These are phyloP conservation scores for Haemorhous mexicanus DNA, from an alignment of 2,113 vertebrate genomes.

Conservation along the genomic window DNA sequence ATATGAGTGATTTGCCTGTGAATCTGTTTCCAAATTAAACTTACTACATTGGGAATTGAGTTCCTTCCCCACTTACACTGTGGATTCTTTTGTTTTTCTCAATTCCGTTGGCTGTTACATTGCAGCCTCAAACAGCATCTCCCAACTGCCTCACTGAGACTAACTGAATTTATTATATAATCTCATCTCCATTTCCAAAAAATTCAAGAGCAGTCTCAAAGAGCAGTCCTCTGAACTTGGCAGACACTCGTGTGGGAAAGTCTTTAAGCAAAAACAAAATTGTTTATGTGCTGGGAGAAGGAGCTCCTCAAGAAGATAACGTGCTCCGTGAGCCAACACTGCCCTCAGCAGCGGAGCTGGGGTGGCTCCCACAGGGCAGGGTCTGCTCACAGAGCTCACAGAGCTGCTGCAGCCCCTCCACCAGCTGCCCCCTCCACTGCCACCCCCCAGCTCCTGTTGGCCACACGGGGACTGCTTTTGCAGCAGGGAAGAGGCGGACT, in stretches of 20 bases:
- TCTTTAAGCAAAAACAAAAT: conserved; percentile 82
- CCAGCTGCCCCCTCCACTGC: neutral
- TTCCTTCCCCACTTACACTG: neutral
- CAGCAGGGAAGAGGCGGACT: neutral
- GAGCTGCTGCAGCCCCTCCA: neutral
- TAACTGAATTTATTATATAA: conserved; percentile 72
- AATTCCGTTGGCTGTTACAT: neutral
- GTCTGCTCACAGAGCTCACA: no score
- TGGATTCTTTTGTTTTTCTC: conserved; percentile 2
- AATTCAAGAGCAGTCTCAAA: conserved; percentile 71
- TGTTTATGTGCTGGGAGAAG: conserved; percentile 74
- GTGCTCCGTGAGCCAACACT: conserved; percentile 61
- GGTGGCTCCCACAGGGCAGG: neutral
- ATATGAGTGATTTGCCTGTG: neutral
- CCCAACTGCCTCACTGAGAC: conserved; percentile 45
- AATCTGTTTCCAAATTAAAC: neutral
- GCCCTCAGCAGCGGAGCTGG: conserved; percentile 60
- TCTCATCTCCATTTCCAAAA: conserved; percentile 71
- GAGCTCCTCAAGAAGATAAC: conserved; percentile 64
- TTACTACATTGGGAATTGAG: neutral
- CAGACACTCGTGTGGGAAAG: conserved; percentile 76
- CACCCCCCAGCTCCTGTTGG: neutral
- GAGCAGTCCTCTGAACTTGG: conserved; percentile 76
- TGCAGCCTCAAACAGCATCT: conserved; percentile 43
- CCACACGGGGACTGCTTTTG: fast-evolving